Evolutionary conservation across 2,888 invertebrate species (phyloP).

Genomic region (Bhutanitis thaidina): DNA sequence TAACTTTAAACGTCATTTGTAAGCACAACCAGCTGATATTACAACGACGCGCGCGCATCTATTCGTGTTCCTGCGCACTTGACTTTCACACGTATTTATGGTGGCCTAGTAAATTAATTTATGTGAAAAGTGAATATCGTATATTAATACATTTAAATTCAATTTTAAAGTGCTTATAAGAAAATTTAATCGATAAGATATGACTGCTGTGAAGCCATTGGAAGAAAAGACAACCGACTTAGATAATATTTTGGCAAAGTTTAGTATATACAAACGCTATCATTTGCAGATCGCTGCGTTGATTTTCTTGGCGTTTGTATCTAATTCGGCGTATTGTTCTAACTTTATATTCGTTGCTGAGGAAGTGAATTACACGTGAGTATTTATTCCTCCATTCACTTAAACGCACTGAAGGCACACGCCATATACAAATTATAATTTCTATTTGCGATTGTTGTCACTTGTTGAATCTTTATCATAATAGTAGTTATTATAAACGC

Average conservation of each 20-base stretch:
- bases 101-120: not conserved
- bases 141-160: no score
- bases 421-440: no score
- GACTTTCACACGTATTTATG: constrained; percentile 4
- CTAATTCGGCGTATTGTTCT: constrained; percentile 33
- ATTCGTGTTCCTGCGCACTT: constrained; percentile 5
- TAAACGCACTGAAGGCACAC: no score
- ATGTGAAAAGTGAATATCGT: not conserved
- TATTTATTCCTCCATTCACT: no score
- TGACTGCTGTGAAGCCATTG: constrained; percentile 19
- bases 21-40: not conserved
- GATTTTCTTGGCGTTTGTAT: constrained; percentile 32
- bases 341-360: constrained; percentile 43
- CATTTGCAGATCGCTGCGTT: constrained; percentile 31
- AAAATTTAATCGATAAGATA: no score
- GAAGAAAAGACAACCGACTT: constrained; percentile 28
- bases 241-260: constrained; percentile 40
- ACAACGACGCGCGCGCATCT: not conserved
- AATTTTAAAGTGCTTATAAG: no score
- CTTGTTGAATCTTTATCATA: no score
- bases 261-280: constrained; percentile 35
- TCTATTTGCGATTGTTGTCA: no score
- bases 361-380: constrained; percentile 38
- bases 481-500: no score
- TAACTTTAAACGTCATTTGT: not conserved